These are phyloP conservation scores for Fistularia commersonii DNA, from an alignment of 2,797 vertebrate species.

Conservation along the genomic window DNA sequence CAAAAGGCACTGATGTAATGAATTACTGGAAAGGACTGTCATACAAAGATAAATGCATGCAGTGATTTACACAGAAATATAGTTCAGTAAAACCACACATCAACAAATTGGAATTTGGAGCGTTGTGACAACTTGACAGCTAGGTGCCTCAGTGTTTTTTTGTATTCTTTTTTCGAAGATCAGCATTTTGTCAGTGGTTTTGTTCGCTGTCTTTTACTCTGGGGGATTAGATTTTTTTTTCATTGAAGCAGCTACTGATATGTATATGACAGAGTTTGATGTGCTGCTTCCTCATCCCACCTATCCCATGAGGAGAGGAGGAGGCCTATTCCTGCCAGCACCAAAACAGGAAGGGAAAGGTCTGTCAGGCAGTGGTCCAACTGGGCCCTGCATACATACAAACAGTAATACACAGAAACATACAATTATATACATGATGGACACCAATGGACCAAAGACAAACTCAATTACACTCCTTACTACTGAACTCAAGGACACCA, in stretches of 20 bases:
- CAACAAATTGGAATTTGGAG: constrained; percentile 49
- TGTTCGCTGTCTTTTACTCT: constrained; percentile 60
- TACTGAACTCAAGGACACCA: constrained; percentile 61
- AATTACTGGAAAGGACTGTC: constrained; percentile 38
- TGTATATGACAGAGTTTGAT: constrained; percentile 43
- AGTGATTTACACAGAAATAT: constrained; percentile 38
- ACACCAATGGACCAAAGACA: constrained; percentile 54
- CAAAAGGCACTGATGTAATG: constrained; percentile 42
- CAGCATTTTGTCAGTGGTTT: constrained; percentile 68
- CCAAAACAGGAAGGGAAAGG: constrained; percentile 67
- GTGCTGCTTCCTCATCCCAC: constrained; percentile 57
- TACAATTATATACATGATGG: constrained; percentile 27
- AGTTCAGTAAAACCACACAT: constrained; percentile 50
- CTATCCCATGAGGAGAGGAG: constrained; percentile 63
- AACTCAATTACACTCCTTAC: constrained; percentile 48
- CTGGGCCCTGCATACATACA: constrained; percentile 68
- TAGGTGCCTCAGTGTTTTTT: constrained; percentile 47
- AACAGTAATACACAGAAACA: constrained; percentile 15
- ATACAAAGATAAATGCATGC: constrained; percentile 16
- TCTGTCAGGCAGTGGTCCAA: constrained; percentile 73
- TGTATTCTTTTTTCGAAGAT: constrained; percentile 51
- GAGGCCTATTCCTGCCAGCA: constrained; percentile 63
- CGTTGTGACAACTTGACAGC: constrained; percentile 59
- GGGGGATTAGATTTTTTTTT: constrained; percentile 57
- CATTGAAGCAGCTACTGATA: constrained; percentile 50